A percentile compares a stretch with the other conserved stretches of the same genome.
phyloP scores from a whole-genome alignment of 2,888 invertebrate species.

The Hipparchia sbordonii region DNA sequence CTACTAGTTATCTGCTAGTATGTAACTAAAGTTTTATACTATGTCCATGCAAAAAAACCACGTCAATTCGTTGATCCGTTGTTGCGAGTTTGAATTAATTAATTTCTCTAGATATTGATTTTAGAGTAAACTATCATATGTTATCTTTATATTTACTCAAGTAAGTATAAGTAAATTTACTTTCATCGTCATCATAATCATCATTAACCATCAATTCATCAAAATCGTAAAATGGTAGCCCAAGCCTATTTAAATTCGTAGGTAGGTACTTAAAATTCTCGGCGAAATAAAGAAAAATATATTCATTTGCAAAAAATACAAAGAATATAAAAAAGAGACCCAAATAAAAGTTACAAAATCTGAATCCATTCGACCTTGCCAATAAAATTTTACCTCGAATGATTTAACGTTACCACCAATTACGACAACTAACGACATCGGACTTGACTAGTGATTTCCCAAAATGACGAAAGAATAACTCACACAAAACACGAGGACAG shows the following conservation, averaged over 20 bases:
- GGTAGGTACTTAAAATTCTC: not conserved
- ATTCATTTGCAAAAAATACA: not conserved
- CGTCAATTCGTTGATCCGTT: no score
- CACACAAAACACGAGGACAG: constrained; percentile 22
- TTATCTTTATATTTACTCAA: no score
- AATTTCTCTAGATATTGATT: no score
- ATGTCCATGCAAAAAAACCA: no score
- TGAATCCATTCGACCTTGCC: constrained; percentile 13
- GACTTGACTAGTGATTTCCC: constrained; percentile 20
- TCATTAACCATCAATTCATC: no score
- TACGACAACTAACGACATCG: constrained; percentile 9
- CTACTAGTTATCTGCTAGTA: no score
- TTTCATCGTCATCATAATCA: no score
- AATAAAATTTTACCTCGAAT: constrained; percentile 8
- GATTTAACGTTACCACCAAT: constrained; percentile 22
- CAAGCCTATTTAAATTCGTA: not conserved
- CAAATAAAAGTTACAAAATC: constrained; percentile 10
- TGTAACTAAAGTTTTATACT: no score
- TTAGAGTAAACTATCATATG: no score
- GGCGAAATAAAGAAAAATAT: not conserved
- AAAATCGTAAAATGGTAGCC: no score
- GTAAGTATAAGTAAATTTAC: no score
- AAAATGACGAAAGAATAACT: constrained; percentile 26
- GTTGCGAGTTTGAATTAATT: no score
- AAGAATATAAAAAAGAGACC: constrained; percentile 1